Evolutionary conservation across 1,140 invertebrate genomes (phyloP).

Genomic region (Microplitis mediator): DNA sequence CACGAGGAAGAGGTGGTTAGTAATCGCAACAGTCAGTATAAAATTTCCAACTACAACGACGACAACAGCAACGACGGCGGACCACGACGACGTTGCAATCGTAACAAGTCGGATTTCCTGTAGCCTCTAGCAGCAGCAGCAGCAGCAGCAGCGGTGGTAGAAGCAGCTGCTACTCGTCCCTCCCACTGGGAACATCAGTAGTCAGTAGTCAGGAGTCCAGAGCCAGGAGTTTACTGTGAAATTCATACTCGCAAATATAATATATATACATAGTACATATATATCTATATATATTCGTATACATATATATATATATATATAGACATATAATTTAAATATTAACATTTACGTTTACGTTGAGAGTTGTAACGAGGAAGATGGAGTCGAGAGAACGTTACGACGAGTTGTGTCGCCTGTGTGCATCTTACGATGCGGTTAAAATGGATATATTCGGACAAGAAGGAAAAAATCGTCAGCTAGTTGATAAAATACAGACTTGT

Average conservation of each 20-base stretch:
- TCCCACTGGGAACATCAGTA: slow-evolving; percentile 1
- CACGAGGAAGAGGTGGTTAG: too few species aligned
- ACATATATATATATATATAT: not conserved
- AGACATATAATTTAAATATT: not conserved
- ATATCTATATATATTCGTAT: too few species aligned
- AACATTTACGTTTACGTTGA: not conserved
- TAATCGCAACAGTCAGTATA: too few species aligned
- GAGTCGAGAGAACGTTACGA: slow-evolving; percentile 55
- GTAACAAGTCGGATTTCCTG: too few species aligned
- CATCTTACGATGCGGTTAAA: slow-evolving; percentile 61
- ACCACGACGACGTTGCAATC: too few species aligned
- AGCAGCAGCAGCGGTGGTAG: not conserved
- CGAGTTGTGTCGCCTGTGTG: slow-evolving; percentile 63
- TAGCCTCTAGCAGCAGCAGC: too few species aligned
- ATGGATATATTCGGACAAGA: slow-evolving; percentile 63
- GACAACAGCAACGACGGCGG: too few species aligned
- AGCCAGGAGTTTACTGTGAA: not conserved
- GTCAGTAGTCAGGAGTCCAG: not conserved
- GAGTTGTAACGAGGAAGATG: slow-evolving; percentile 32
- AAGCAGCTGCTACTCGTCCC: not conserved
- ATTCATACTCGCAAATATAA: not conserved
- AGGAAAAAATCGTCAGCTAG: slow-evolving; percentile 60
- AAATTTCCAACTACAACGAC: too few species aligned
- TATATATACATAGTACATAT: too few species aligned
- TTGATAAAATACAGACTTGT: slow-evolving; percentile 62